Evolutionary conservation across 2,113 vertebrate species (phyloP), one percentile per base, ranked within the genome.

Genomic region (Chloropsis cyanopogon): DNA sequence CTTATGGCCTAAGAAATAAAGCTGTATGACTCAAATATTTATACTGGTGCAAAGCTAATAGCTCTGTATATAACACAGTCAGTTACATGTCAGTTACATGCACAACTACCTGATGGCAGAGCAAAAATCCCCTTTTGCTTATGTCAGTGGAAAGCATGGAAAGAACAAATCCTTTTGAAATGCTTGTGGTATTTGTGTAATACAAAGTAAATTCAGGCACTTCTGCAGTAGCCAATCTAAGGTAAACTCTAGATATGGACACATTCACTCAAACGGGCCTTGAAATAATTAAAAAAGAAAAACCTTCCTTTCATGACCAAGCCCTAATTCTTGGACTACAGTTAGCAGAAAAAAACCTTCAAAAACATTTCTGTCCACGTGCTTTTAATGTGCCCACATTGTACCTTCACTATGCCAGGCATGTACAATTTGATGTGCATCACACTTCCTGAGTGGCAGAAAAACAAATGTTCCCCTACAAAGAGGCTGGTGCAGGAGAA

Each of bases 111-210:
- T 54, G 12, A 44, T 8, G 5, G 7, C 56, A 37, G 47, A 18
- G n/a, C 13, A 66, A 86, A 94, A 78, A 42, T 12, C 8, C 11
- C 19, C n/a, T 73, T 88, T 66, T 23, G 15, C n/a, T 70, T 21
- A 3, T 14, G 20, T 9, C 37, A 63, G 4, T 4, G 19, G 23
- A 47, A 92, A 68, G 37, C 46, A 44, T 2, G 23, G 56, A 19
- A 72, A 50, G 11, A 37, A 82, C 12, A 37, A 4, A 53, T 6
- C 19, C 41, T 54, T 80, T 31, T 26, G 26, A 82, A 66, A 49
- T 0, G 4, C 16, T 39, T 3, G 1, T 13, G 13, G 14, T n/a
- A 42, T 49, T 69, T 47, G 15, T n/a, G 25, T 8, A 88, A 49
- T 3, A 28, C 14, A 86, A 28, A 54, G 13, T n/a, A 39, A 81